Evolutionary conservation across 2,888 invertebrate species (phyloP).

Genomic region (Alloplasta piceator): DNA sequence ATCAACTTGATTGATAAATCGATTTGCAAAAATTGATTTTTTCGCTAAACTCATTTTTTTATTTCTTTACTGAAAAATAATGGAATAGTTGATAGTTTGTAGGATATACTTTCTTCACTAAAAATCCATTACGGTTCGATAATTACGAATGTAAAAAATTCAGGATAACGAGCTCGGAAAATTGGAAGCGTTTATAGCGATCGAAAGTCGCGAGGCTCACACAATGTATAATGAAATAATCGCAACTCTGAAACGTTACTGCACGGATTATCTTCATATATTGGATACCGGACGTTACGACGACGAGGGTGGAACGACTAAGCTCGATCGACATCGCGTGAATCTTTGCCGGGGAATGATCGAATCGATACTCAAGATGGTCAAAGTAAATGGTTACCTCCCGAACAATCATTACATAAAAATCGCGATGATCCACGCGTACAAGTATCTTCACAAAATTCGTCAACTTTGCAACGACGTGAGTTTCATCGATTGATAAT

Average conservation of each 20-base stretch:
- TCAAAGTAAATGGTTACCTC: slow-evolving; percentile 77
- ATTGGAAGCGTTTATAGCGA: slow-evolving; percentile 80
- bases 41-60: too few relatives aligned
- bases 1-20: too few relatives aligned
- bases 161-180: slow-evolving; percentile 81
- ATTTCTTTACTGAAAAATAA: too few relatives aligned
- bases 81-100: too few relatives aligned
- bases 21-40: too few relatives aligned
- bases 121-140: too few relatives aligned
- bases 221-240: slow-evolving; percentile 79
- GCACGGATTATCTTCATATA: slow-evolving; percentile 82
- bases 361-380: slow-evolving; percentile 74
- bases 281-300: slow-evolving; percentile 73
- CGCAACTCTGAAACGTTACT: slow-evolving; percentile 76
- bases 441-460: slow-evolving; percentile 83
- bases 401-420: slow-evolving; percentile 76
- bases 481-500: slow-evolving; percentile 66
- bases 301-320: slow-evolving; percentile 76
- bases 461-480: slow-evolving; percentile 84
- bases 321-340: slow-evolving; percentile 78
- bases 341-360: slow-evolving; percentile 76
- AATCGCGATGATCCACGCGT: slow-evolving; percentile 79
- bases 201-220: slow-evolving; percentile 76
- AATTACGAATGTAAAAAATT: slow-evolving; percentile 21
- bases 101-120: too few relatives aligned